Conservation (phyloP, 2,113 vertebrate genomes). For the Leptobrachium ailaonicum region DNA sequence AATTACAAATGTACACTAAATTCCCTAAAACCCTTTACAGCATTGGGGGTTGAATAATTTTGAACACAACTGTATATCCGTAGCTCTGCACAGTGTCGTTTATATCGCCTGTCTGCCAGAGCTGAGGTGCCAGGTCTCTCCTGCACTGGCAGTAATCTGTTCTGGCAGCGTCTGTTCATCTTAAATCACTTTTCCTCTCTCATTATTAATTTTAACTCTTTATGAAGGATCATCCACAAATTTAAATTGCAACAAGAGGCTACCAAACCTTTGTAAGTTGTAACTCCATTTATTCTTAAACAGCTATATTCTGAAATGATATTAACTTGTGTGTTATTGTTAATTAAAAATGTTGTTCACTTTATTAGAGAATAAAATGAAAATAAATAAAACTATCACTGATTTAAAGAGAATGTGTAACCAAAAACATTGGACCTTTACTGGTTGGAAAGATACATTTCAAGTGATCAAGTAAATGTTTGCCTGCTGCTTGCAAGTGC, state of each 20-base stretch:
- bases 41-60: no score
- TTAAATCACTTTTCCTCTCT: background rate
- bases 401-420: no score
- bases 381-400: no score
- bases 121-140: constrained; percentile 13
- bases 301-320: background rate
- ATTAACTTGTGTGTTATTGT: background rate
- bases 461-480: no score
- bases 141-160: constrained; percentile 44
- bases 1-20: no score
- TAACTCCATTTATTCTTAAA: background rate
- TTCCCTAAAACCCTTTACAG: no score
- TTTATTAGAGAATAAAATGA: no score
- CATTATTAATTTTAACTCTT: background rate
- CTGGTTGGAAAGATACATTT: no score
- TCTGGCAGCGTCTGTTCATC: constrained; percentile 32
- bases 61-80: no score
- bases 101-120: constrained; percentile 24
- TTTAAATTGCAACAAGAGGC: background rate
- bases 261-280: background rate
- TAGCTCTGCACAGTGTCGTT: background rate
- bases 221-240: background rate
- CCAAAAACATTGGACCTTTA: no score
- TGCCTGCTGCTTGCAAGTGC: no score
- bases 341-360: no score